Evolutionary conservation across 2,113 vertebrate genomes (phyloP).

Genomic region (Genyomyrus donnyi): DNA sequence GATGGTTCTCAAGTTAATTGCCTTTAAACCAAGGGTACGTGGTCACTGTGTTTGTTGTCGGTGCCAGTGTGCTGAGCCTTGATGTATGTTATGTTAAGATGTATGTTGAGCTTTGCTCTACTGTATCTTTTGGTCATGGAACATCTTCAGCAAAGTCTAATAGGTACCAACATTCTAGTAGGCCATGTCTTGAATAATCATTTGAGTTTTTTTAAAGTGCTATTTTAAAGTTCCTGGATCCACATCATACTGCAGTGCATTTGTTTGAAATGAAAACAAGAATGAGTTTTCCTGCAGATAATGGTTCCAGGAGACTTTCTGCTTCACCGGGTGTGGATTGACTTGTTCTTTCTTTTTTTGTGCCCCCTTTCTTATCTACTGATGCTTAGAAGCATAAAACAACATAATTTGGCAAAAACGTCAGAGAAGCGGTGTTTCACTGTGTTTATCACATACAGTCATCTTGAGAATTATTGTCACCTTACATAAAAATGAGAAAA

Average conservation of each 20-base stretch:
- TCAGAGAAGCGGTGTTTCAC: background rate
- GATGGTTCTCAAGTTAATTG: constrained; percentile 97
- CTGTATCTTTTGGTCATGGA: background rate
- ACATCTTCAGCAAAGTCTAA: no score
- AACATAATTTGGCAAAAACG: background rate
- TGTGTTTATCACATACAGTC: background rate
- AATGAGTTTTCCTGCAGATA: background rate
- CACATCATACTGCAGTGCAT: background rate
- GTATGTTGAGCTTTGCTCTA: background rate
- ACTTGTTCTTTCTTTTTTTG: constrained; percentile 3
- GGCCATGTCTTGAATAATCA: background rate
- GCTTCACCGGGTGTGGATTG: constrained; percentile 6
- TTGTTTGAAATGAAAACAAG: background rate
- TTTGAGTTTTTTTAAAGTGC: background rate
- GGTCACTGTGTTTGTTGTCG: background rate
- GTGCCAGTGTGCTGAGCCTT: background rate
- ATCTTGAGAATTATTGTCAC: background rate
- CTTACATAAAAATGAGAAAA: background rate
- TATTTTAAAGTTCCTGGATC: background rate
- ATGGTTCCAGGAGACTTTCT: background rate
- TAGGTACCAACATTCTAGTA: background rate
- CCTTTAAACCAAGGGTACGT: constrained; percentile 97
- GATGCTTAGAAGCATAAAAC: background rate
- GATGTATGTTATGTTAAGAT: background rate
- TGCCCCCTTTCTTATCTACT: background rate